Conservation (phyloP, 2,888 invertebrate genomes). For the Ypsolopha scabrella region DNA sequence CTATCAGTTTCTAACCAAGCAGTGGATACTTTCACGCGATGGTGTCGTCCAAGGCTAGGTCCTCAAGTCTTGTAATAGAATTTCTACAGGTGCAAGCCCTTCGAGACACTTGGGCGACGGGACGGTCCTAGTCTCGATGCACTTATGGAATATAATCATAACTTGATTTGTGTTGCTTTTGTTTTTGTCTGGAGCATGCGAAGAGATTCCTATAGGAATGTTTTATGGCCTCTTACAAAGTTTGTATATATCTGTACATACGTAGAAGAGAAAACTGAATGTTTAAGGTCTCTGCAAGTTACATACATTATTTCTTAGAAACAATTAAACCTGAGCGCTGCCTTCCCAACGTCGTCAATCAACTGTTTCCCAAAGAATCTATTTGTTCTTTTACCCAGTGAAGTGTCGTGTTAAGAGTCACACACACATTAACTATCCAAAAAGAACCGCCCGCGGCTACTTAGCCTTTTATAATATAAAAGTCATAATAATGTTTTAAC, state of each 20-base stretch:
- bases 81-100: not conserved
- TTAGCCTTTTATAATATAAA: constrained; percentile 28
- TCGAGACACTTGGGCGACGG: constrained; percentile 6
- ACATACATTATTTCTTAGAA: not conserved
- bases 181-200: not conserved
- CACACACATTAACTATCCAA: constrained; percentile 1
- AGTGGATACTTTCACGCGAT: not conserved
- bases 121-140: not conserved
- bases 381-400: not conserved
- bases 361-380: not conserved
- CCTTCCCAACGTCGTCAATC: not conserved
- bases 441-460: constrained; percentile 13
- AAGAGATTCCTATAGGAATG: not conserved
- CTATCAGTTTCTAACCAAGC: constrained; percentile 2
- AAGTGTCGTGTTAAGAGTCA: not conserved
- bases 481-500: constrained; percentile 44
- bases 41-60: not conserved
- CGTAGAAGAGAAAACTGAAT: too few relatives aligned
- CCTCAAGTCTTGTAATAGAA: not conserved
- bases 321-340: not conserved
- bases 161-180: not conserved
- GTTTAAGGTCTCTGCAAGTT: too few relatives aligned
- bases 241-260: not conserved
- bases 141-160: not conserved
- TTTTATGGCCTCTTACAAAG: not conserved